Base-by-base conservation (phyloP, 1,140 invertebrate genomes). In the Drosophila repleta region DNA sequence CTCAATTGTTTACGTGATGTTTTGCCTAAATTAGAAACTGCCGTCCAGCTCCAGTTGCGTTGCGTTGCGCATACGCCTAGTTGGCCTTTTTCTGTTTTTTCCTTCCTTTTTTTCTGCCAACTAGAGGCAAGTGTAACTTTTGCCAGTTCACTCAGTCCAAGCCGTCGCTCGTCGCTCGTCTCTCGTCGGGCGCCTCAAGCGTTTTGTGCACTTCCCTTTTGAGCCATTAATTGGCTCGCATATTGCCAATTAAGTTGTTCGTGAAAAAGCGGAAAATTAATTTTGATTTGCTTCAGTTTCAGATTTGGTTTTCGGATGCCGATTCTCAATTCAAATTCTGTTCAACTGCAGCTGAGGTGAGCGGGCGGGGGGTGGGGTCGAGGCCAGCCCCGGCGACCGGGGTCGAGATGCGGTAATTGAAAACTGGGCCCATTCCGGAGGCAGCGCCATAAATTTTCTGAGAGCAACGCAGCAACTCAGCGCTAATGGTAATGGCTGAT, bases 1-100 rank as follows among this genome's bases (percentile, higher is more conserved):
- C 83, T 79, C 82, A 88, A 87, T 87, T 87, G 82, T 88, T 87
- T 87, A 87, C 82, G 82, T 87, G 82, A 82, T 82, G 78, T 87
- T 87, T 87, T 52, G 75, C 58, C 74, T 74, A 85, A 85, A 85
- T 85, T 73, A 78, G 70, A 76, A 82, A 62, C 83, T 48, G 45
- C 20, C 45, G 45, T 46, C 46, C 60, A 45, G 17, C 43, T 72
- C 64, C 53, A 79, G 70, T 35, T 57, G 15, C 51, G 71, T 35
- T 57, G 15, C 51, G 71, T 87, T 85, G 79, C 83, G 78, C 87
- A 85, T 85, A 85, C 81, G 81, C 61, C 78, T 49, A 18, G 18
- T 11, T 56, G 35, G 49, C 32, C 53, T 62, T 68, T 43, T 45
- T 17, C 15, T 8, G 5, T 29, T 29, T 8, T 4, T 7, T 29